Base-by-base conservation (phyloP, 2,113 vertebrate genomes). In the Falco punctatus region DNA sequence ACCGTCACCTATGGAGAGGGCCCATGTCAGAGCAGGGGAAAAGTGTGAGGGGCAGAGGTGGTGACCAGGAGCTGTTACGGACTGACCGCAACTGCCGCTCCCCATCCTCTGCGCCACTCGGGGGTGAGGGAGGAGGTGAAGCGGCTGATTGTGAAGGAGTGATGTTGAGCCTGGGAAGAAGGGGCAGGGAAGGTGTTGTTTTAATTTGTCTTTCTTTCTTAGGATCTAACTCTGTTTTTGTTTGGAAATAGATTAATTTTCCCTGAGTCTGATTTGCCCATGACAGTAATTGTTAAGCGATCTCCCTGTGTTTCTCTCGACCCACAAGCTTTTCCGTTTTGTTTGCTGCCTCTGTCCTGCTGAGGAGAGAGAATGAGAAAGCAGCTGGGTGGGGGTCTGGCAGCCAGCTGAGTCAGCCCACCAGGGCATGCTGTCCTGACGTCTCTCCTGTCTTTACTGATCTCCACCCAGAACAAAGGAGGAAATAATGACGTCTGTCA, bases 91-190 rank as follows among this genome's bases (percentile, higher is more conserved):
- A 24, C 15, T 21, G 32, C 38, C 10, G 17, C 61, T 83, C 11
- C 8, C 8, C 15, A 11, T 30, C 6, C 15, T 6, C 26, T 28
- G 57, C 2, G 5, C 21, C 0, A 1, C 81, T 64, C 18, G 19
- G n/a, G n/a, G 13, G 6, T 52, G 38, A 59, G 48, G 26, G 40
- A 57, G 30, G 49, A 62, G 30, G 9, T 71, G 49, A 70, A 38
- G 38, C 27, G 10, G 13, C n/a, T 64, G 40, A 10, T 21, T 21
- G 23, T 19, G 44, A 42, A 42, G 42, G 42, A 42, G 42, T 42
- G 42, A 42, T 42, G 42, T 42, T 42, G 42, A 42, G 42, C 44
- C 24, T 35, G 59, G 27, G 35, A 58, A 51, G 51, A 57, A 77
- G 30, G 18, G 19, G 10, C 51, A 8, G 5, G 22, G 35, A 79